Percentiles rank a stretch among this genome's conserved stretches.
Conservation (phyloP, 1,140 invertebrate species). For the Trissolcus basalis region DNA sequence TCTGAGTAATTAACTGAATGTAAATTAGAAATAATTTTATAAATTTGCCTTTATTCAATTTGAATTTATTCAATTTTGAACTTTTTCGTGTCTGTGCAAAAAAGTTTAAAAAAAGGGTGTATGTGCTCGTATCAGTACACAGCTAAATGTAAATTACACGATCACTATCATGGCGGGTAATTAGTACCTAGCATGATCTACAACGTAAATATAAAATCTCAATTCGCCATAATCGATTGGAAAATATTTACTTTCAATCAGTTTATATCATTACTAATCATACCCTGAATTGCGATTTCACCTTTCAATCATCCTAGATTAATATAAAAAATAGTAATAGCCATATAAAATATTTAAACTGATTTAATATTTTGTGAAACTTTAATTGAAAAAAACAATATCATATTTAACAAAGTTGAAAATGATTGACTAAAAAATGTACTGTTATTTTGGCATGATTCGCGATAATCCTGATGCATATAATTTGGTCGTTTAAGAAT, state of each 20-base stretch:
- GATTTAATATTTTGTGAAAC: too few species aligned
- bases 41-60: slow-evolving; percentile 14
- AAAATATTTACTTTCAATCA: neutral
- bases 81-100: slow-evolving; percentile 7
- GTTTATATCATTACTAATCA: neutral
- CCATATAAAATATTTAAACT: too few species aligned
- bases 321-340: too few species aligned
- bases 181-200: slow-evolving; percentile 22
- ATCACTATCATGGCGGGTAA: slow-evolving; percentile 23
- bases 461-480: slow-evolving; percentile 11
- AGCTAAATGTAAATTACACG: slow-evolving; percentile 35
- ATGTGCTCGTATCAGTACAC: slow-evolving; percentile 17
- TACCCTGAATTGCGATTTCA: neutral
- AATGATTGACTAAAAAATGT: too few species aligned
- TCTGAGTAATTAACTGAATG: too few species aligned
- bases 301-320: too few species aligned
- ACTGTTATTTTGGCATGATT: slow-evolving; percentile 12
- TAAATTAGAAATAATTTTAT: too few species aligned
- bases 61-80: slow-evolving; percentile 4
- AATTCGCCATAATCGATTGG: slow-evolving; percentile 1
- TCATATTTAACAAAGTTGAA: too few species aligned
- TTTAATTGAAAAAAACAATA: neutral
- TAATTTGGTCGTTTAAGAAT: slow-evolving; percentile 40
- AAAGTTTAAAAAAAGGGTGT: slow-evolving; percentile 4
- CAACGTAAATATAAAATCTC: slow-evolving; percentile 22